phyloP scores from a whole-genome alignment of 30 jellyfish, hydroid and myxozoan genomes.

The Hydractinia symbiolongicarpus region DNA sequence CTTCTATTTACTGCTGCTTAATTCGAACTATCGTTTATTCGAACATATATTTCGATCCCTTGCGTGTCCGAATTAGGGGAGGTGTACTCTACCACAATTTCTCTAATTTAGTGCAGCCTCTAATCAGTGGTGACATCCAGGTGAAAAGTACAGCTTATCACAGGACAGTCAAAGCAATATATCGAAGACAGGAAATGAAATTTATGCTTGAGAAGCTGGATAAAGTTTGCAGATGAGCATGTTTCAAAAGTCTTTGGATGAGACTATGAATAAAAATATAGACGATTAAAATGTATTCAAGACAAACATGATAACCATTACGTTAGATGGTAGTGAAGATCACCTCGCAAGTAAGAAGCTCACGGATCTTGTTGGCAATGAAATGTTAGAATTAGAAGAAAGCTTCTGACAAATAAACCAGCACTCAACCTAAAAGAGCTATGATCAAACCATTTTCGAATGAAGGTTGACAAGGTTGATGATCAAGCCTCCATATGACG shows the following conservation, averaged over 20 bases:
- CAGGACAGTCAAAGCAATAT: background rate
- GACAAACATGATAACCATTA: conserved; percentile 13
- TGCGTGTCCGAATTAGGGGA: no score
- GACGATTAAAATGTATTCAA: background rate
- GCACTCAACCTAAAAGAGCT: no score
- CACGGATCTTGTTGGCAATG: conserved; percentile 14
- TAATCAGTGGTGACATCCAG: background rate
- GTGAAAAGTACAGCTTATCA: background rate
- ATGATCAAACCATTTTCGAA: no score
- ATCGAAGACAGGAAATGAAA: background rate
- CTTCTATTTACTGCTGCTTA: no score
- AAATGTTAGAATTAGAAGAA: conserved; percentile 9
- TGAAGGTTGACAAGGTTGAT: no score
- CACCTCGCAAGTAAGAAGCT: conserved; percentile 12
- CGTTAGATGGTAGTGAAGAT: conserved; percentile 16
- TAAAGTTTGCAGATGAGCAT: no score
- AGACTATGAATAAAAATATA: background rate
- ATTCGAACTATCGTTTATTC: no score
- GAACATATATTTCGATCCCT: no score
- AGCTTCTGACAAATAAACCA: background rate
- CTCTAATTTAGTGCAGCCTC: no score
- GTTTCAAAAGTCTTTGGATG: no score
- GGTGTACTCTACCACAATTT: no score
- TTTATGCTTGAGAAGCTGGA: background rate
- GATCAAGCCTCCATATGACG: no score